phyloP scores from a whole-genome alignment of 2,113 vertebrate species.

The Bostrychus sinensis region DNA sequence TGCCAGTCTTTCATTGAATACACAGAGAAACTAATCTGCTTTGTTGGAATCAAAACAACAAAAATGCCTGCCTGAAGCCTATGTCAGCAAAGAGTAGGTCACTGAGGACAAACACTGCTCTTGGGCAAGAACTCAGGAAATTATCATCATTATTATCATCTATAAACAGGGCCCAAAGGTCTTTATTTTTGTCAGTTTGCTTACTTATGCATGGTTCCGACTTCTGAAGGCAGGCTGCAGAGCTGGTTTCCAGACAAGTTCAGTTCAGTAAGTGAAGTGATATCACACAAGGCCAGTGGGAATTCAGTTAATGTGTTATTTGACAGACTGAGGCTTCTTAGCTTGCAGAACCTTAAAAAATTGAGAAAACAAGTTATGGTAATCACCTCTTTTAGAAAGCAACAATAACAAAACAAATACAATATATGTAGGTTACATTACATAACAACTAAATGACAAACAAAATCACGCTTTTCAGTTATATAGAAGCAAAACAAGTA shows the following conservation, averaged over 20 bases:
- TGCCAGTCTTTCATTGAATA: slow-evolving; percentile 47
- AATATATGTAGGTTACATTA: slow-evolving; percentile 14
- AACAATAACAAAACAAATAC: slow-evolving; percentile 8
- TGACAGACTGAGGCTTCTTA: slow-evolving; percentile 95
- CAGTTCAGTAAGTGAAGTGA: slow-evolving; percentile 89
- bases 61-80: slow-evolving; percentile 19
- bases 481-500: background rate
- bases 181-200: slow-evolving; percentile 43
- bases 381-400: slow-evolving; percentile 2
- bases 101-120: slow-evolving; percentile 12
- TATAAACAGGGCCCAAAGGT: background rate
- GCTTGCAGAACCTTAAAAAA: slow-evolving; percentile 87
- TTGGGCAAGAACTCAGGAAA: slow-evolving; percentile 1
- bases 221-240: slow-evolving; percentile 79
- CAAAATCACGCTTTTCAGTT: no score
- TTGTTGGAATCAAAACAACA: slow-evolving; percentile 28
- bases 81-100: slow-evolving; percentile 28
- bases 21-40: slow-evolving; percentile 40
- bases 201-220: slow-evolving; percentile 90
- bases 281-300: slow-evolving; percentile 87
- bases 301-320: slow-evolving; percentile 92
- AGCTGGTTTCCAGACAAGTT: slow-evolving; percentile 93
- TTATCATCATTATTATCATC: background rate
- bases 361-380: slow-evolving; percentile 12
- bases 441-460: slow-evolving; percentile 27